Percentiles rank a stretch among this genome's conserved stretches.
Conservation (phyloP, 2,797 vertebrate species). For the Hoplostethus atlanticus region DNA sequence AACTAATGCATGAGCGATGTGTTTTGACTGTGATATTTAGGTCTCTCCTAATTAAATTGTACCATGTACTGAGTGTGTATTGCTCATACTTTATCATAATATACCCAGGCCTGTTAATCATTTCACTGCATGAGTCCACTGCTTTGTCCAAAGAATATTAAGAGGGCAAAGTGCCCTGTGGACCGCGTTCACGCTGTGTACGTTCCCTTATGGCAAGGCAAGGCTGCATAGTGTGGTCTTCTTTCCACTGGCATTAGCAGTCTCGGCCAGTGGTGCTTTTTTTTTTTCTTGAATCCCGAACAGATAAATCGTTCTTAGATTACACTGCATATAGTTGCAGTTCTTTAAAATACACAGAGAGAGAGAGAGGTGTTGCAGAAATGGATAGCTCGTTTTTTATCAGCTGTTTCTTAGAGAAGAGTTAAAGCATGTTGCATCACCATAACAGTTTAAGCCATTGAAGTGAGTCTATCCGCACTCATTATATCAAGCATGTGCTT, state of each 20-base stretch:
- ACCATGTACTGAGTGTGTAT: slow-evolving; percentile 45
- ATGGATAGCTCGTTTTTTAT: slow-evolving; percentile 13
- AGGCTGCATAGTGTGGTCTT: slow-evolving; percentile 17
- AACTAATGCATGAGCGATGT: slow-evolving; percentile 74
- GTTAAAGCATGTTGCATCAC: slow-evolving; percentile 37
- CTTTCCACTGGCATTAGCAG: too few species aligned
- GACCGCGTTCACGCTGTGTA: slow-evolving; percentile 41
- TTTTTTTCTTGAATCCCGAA: slow-evolving; percentile 31
- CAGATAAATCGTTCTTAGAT: slow-evolving; percentile 24
- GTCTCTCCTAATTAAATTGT: slow-evolving; percentile 67
- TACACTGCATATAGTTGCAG: slow-evolving; percentile 30
- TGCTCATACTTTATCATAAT: slow-evolving; percentile 57
- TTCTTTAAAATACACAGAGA: slow-evolving; percentile 25
- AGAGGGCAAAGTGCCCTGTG: slow-evolving; percentile 10
- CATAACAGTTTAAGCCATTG: slow-evolving; percentile 22
- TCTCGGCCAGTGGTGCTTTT: slow-evolving; percentile 1
- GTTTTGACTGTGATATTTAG: slow-evolving; percentile 71
- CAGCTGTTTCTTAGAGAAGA: neutral
- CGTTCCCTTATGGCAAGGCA: slow-evolving; percentile 12
- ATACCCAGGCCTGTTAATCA: slow-evolving; percentile 51
- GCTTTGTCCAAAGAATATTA: slow-evolving; percentile 66
- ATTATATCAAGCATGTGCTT: slow-evolving; percentile 11
- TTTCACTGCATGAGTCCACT: slow-evolving; percentile 30
- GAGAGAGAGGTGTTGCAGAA: slow-evolving; percentile 4
- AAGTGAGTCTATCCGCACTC: slow-evolving; percentile 11